Conservation (phyloP, 2,888 invertebrate genomes). For the Cephonodes hylas region DNA sequence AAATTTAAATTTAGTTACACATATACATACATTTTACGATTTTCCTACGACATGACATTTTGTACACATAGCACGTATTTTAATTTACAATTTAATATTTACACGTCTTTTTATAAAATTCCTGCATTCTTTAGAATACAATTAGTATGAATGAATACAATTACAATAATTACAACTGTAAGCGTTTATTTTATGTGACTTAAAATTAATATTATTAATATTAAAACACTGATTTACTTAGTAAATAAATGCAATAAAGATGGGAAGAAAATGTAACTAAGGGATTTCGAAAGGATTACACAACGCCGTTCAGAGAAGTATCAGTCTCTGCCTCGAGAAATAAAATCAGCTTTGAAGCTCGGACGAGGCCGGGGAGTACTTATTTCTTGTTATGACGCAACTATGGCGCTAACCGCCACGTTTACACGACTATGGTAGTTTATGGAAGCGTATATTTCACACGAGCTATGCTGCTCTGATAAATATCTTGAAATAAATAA, state of each 20-base stretch:
- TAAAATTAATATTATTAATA: background rate
- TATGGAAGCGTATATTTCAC: background rate
- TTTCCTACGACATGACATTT: background rate
- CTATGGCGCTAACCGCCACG: background rate
- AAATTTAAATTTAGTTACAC: background rate
- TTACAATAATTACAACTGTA: background rate
- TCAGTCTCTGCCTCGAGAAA: background rate
- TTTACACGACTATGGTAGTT: background rate
- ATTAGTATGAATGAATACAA: background rate
- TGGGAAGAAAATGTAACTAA: background rate
- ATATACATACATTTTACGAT: background rate
- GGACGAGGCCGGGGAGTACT: background rate
- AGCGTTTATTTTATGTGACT: background rate
- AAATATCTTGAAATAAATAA: background rate
- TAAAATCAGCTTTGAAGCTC: background rate
- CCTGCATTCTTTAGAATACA: constrained; percentile 4
- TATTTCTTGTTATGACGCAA: background rate
- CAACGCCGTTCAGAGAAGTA: background rate
- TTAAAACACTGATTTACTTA: background rate
- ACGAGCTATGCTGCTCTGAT: background rate
- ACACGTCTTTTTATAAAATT: constrained; percentile 1
- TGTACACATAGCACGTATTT: background rate
- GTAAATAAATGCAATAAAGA: background rate
- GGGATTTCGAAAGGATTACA: background rate
- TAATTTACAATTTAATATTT: constrained; percentile 5